These are phyloP conservation scores for Petrocephalus sullivani DNA, from an alignment of 2,797 vertebrate genomes.

Conservation along the genomic window DNA sequence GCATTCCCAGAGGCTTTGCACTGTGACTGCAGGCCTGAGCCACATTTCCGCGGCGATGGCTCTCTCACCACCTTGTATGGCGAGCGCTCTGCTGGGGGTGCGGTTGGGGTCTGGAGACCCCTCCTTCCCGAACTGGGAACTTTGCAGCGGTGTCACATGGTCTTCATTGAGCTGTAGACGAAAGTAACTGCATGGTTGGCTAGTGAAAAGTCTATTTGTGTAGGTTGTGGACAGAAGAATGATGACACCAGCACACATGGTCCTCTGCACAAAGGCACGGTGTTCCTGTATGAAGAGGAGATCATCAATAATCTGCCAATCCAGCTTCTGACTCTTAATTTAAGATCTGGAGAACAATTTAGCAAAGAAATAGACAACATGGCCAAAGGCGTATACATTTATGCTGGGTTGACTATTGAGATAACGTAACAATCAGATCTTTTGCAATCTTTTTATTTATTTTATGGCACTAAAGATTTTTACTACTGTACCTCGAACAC, in stretches of 20 bases:
- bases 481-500: neutral
- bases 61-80: neutral
- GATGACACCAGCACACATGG: neutral
- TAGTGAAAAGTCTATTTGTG: neutral
- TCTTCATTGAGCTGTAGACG: neutral
- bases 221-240: neutral
- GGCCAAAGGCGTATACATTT: neutral
- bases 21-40: neutral
- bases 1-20: constrained; percentile 16
- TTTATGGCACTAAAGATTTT: neutral
- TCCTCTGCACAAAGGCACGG: neutral
- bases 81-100: neutral
- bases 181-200: neutral
- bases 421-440: neutral
- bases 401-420: neutral
- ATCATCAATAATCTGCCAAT: neutral
- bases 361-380: neutral
- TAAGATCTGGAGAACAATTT: neutral
- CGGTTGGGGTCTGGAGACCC: neutral
- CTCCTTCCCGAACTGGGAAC: neutral
- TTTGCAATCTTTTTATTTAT: neutral
- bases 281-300: neutral
- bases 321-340: neutral
- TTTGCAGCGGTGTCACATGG: neutral
- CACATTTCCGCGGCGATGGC: constrained; percentile 6